Conservation (phyloP, 2,113 vertebrate species). For the Bagarius yarrelli region DNA sequence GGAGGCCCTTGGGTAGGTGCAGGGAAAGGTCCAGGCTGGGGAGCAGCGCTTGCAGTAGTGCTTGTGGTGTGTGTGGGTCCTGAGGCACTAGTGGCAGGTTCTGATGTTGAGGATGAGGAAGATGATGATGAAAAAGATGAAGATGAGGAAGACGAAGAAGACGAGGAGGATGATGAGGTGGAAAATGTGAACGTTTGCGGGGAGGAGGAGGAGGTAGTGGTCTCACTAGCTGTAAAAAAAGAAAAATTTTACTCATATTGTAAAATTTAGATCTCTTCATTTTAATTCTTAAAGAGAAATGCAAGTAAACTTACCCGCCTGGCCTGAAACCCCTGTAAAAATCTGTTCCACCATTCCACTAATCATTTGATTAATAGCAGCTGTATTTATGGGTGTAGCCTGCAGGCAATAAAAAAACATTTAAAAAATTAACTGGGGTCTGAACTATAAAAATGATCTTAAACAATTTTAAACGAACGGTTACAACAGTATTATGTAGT, state of each 20-base stretch:
- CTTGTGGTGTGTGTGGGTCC: slow-evolving; percentile 69
- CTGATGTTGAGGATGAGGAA: slow-evolving; percentile 53
- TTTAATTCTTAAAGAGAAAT: background rate
- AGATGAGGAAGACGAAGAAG: slow-evolving; percentile 56
- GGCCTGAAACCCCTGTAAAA: slow-evolving; percentile 66
- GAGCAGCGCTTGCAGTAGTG: slow-evolving; percentile 57
- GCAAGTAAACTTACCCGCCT: slow-evolving; percentile 58
- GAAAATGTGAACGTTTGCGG: slow-evolving; percentile 44
- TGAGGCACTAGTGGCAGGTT: slow-evolving; percentile 62
- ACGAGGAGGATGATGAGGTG: slow-evolving; percentile 46
- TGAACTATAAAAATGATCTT: background rate
- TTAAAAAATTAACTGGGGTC: background rate
- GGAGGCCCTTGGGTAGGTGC: slow-evolving; percentile 60
- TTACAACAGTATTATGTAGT: background rate
- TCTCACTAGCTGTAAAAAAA: slow-evolving; percentile 55
- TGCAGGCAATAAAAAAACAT: slow-evolving; percentile 30
- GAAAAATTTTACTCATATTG: background rate
- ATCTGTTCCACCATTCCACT: slow-evolving; percentile 86
- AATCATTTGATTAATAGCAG: slow-evolving; percentile 88
- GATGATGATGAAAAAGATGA: slow-evolving; percentile 47
- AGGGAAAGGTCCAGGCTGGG: slow-evolving; percentile 50
- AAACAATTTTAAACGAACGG: background rate
- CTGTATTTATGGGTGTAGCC: slow-evolving; percentile 69
- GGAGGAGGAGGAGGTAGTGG: slow-evolving; percentile 57
- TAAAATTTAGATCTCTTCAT: background rate